A percentile compares a stretch with the other conserved stretches of the same genome.
phyloP scores from a whole-genome alignment of 2,888 invertebrate genomes.

The Nomada goodeniana region DNA sequence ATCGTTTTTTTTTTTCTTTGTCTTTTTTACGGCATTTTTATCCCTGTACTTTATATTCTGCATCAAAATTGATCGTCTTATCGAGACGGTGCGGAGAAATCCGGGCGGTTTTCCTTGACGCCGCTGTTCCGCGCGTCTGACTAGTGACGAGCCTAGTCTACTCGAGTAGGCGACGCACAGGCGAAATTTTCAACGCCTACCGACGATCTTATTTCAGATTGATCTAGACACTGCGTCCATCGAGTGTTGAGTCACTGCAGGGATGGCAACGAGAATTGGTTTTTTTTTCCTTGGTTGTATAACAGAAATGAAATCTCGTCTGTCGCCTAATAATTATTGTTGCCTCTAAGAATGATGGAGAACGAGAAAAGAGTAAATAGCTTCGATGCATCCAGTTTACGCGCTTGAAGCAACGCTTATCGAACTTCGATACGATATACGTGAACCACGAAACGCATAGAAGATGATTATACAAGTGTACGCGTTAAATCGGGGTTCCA shows the following conservation, averaged over 20 bases:
- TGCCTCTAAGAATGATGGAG: neutral
- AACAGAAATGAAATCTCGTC: too few relatives aligned
- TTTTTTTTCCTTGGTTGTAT: too few relatives aligned
- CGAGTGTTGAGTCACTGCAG: too few relatives aligned
- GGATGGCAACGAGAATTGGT: too few relatives aligned
- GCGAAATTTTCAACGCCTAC: neutral
- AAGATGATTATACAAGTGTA: constrained; percentile 15
- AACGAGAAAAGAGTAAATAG: constrained; percentile 33
- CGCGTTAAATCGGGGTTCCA: constrained; percentile 22
- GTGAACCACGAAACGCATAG: neutral
- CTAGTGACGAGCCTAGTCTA: neutral
- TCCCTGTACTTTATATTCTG: too few relatives aligned
- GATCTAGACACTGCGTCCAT: too few relatives aligned
- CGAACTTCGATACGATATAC: constrained; percentile 13
- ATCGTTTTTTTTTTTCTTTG: neutral
- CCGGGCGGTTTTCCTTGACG: constrained; percentile 15
- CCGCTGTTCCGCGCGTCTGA: neutral
- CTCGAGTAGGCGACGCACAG: neutral
- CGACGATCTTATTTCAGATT: too few relatives aligned
- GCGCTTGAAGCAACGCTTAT: neutral
- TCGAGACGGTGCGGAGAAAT: constrained; percentile 1
- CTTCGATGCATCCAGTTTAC: constrained; percentile 1
- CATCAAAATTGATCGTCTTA: neutral
- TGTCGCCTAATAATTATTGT: too few relatives aligned
- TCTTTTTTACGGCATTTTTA: neutral